These are phyloP conservation scores for Campoplex nolae DNA, from an alignment of 2,888 invertebrate species.

Conservation along the genomic window DNA sequence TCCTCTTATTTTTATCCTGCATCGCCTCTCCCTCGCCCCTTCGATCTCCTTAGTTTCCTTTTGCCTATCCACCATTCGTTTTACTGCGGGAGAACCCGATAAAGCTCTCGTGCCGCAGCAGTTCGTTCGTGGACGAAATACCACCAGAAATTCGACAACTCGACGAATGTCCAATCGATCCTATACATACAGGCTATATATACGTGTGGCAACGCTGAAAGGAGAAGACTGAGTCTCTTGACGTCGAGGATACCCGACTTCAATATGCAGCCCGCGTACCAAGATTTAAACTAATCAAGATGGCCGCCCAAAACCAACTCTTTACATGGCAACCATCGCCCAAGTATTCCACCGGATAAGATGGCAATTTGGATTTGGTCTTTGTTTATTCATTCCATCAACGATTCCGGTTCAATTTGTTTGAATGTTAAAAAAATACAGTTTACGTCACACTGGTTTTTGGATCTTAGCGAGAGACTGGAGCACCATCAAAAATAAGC, in stretches of 20 bases:
- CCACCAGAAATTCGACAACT: slow-evolving; percentile 50
- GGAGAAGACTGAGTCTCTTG: neutral
- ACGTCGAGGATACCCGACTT: neutral
- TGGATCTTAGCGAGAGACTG: too few species aligned
- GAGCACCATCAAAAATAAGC: too few species aligned
- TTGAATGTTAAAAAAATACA: too few species aligned
- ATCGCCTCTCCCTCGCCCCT: neutral
- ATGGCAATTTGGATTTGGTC: neutral
- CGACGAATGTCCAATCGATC: slow-evolving; percentile 17
- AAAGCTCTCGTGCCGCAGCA: slow-evolving; percentile 49
- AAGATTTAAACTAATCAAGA: slow-evolving; percentile 38
- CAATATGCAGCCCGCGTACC: slow-evolving; percentile 25
- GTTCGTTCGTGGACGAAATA: slow-evolving; percentile 49
- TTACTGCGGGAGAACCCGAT: slow-evolving; percentile 56
- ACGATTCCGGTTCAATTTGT: too few species aligned
- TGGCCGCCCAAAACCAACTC: slow-evolving; percentile 5
- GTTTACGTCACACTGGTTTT: too few species aligned
- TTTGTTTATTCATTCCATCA: neutral
- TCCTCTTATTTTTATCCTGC: neutral
- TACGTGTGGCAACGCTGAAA: neutral
- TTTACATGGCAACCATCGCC: neutral
- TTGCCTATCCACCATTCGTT: slow-evolving; percentile 10
- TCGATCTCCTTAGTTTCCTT: slow-evolving; percentile 24
- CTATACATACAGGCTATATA: neutral
- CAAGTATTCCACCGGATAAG: neutral